Percentiles rank a stretch among this genome's conserved stretches.
Evolutionary conservation across 2,888 invertebrate genomes (phyloP).

Genomic region (Mesochorus sp.): DNA sequence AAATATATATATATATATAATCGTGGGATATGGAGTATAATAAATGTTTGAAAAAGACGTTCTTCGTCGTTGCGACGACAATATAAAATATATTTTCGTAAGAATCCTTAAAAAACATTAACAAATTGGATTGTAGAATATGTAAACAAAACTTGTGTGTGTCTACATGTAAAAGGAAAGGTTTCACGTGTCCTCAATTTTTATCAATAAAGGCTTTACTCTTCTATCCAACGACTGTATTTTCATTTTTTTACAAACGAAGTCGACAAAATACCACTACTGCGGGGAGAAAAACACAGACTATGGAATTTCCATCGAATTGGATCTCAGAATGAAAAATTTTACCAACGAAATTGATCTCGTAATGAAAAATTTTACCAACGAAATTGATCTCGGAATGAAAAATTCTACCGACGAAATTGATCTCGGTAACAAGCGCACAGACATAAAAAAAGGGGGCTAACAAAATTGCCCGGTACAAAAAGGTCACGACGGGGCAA

Average conservation of each 20-base stretch:
- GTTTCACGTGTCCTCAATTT: slow-evolving; percentile 68
- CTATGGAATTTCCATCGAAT: too few species aligned
- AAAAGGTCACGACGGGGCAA: too few species aligned
- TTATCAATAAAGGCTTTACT: slow-evolving; percentile 75
- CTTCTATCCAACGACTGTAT: slow-evolving; percentile 57
- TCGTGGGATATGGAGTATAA: slow-evolving; percentile 37
- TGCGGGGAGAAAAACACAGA: too few species aligned
- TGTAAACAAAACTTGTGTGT: slow-evolving; percentile 56
- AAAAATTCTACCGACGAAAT: too few species aligned
- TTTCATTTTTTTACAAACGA: neutral
- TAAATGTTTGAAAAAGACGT: slow-evolving; percentile 52
- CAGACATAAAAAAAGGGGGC: too few species aligned
- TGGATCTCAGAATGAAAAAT: too few species aligned
- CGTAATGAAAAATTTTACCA: too few species aligned
- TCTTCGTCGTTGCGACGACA: slow-evolving; percentile 28
- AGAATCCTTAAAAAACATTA: slow-evolving; percentile 49
- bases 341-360: too few species aligned
- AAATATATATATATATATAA: slow-evolving; percentile 38
- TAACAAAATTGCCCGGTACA: too few species aligned
- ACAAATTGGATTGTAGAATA: slow-evolving; percentile 62
- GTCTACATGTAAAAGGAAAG: slow-evolving; percentile 61
- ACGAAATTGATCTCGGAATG: too few species aligned
- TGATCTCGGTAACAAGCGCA: too few species aligned
- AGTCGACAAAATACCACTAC: neutral
- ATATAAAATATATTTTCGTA: slow-evolving; percentile 66